These are phyloP conservation scores for Paedocypris micromegethes DNA, from an alignment of 2,797 vertebrate genomes.

Conservation along the genomic window DNA sequence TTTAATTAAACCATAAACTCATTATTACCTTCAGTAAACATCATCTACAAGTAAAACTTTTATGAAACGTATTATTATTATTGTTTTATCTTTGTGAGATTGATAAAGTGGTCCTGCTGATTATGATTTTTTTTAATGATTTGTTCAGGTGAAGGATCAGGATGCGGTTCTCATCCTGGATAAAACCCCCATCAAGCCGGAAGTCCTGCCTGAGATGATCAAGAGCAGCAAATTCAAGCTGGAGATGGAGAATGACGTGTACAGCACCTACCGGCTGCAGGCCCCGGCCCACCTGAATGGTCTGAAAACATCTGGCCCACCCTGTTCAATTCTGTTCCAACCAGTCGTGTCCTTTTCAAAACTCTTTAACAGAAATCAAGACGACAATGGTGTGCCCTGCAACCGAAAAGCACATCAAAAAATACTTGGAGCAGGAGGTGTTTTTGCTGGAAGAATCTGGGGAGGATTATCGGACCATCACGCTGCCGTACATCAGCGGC, in stretches of 20 bases:
- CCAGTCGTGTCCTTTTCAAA: background rate
- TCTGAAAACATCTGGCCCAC: conserved; percentile 50
- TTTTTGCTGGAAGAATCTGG: conserved; percentile 77
- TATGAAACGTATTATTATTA: too few relatives aligned
- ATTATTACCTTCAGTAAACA: too few relatives aligned
- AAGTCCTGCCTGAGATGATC: conserved; percentile 71
- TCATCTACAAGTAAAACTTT: too few relatives aligned
- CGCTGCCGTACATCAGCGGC: conserved; percentile 78
- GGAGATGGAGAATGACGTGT: conserved; percentile 87
- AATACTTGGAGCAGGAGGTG: conserved; percentile 79
- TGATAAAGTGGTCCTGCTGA: too few relatives aligned
- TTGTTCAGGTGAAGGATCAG: conserved; percentile 62
- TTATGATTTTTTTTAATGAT: background rate
- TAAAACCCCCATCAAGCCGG: conserved; percentile 86
- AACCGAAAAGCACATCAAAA: conserved; percentile 88
- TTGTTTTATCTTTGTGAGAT: too few relatives aligned
- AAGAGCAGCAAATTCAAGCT: conserved; percentile 67
- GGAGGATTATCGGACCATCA: conserved; percentile 77
- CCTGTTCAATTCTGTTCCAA: too few relatives aligned
- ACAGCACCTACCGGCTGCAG: conserved; percentile 81
- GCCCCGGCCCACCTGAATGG: conserved; percentile 80
- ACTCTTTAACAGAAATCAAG: conserved; percentile 76
- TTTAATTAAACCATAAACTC: too few relatives aligned
- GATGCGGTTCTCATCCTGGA: conserved; percentile 88
- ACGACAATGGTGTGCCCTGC: conserved; percentile 87